These are phyloP conservation scores for Papilio aristodemus DNA, from an alignment of 1,140 invertebrate species.

Conservation along the genomic window DNA sequence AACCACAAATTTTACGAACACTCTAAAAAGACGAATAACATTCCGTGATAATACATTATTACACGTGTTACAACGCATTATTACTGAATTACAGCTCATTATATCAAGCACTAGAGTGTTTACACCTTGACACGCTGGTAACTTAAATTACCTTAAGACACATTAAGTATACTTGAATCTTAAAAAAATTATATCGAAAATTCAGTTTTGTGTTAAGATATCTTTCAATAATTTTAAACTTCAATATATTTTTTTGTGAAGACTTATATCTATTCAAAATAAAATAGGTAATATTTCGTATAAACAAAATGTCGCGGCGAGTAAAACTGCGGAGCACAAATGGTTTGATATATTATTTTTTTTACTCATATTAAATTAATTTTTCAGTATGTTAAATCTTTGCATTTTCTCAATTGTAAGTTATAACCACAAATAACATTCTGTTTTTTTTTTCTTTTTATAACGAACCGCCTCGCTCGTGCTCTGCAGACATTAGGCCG, in stretches of 20 bases:
- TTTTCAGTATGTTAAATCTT: background rate
- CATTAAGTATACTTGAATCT: background rate
- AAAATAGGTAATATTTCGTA: no score
- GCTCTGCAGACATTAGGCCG: conserved; percentile 34
- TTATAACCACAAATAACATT: conserved; percentile 42
- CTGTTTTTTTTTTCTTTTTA: conserved; percentile 46
- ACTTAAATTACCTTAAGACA: conserved; percentile 34
- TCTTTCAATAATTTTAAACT: no score
- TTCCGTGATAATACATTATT: conserved; percentile 32
- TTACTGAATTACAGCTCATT: conserved; percentile 35
- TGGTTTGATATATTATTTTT: no score
- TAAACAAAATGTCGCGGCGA: no score
- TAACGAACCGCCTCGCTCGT: conserved; percentile 39
- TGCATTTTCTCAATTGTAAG: background rate
- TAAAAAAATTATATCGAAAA: no score
- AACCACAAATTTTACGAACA: conserved; percentile 30
- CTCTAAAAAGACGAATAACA: conserved; percentile 32
- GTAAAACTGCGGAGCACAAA: no score
- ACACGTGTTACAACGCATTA: conserved; percentile 35
- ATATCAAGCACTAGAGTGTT: conserved; percentile 22
- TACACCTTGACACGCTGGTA: conserved; percentile 34
- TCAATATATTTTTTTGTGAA: no score
- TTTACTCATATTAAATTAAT: no score
- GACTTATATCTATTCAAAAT: no score
- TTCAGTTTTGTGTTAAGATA: no score